Conservation (phyloP, 2,888 invertebrate genomes). For the Drosophila cognata region DNA sequence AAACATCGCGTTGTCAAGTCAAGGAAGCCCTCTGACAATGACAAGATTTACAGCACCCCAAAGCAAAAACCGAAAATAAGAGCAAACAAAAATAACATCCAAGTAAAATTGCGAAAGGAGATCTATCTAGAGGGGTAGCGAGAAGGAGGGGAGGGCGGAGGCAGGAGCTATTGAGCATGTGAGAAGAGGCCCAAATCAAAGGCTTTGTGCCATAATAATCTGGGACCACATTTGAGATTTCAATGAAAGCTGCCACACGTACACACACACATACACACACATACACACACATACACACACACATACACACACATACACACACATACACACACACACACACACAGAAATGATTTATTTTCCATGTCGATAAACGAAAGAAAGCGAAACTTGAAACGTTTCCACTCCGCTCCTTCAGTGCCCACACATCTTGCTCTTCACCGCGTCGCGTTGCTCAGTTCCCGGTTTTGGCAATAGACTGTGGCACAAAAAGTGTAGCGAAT, state of each 20-base stretch:
- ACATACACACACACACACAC: slow-evolving; percentile 18
- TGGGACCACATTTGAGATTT: slow-evolving; percentile 72
- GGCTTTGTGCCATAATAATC: slow-evolving; percentile 75
- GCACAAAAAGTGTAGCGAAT: slow-evolving; percentile 54
- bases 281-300: slow-evolving; percentile 15
- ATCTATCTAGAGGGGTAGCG: background rate
- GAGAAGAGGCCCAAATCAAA: slow-evolving; percentile 67
- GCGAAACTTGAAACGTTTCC: slow-evolving; percentile 69
- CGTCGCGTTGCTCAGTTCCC: background rate
- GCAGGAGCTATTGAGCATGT: slow-evolving; percentile 2
- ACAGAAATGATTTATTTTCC: slow-evolving; percentile 75
- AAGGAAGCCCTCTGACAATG: slow-evolving; percentile 51
- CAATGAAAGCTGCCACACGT: slow-evolving; percentile 63
- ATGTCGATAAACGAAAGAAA: slow-evolving; percentile 75
- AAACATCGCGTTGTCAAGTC: slow-evolving; percentile 55
- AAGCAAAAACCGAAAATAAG: slow-evolving; percentile 31
- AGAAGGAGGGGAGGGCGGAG: background rate
- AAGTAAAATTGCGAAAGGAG: slow-evolving; percentile 27
- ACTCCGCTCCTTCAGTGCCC: background rate
- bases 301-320: slow-evolving; percentile 16
- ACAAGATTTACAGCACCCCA: slow-evolving; percentile 72
- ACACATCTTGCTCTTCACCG: background rate
- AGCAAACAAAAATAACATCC: slow-evolving; percentile 18
- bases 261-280: slow-evolving; percentile 13
- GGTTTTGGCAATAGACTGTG: slow-evolving; percentile 30